These are phyloP conservation scores for Stegostoma tigrinum DNA, from an alignment of 2,113 vertebrate species.

Conservation along the genomic window DNA sequence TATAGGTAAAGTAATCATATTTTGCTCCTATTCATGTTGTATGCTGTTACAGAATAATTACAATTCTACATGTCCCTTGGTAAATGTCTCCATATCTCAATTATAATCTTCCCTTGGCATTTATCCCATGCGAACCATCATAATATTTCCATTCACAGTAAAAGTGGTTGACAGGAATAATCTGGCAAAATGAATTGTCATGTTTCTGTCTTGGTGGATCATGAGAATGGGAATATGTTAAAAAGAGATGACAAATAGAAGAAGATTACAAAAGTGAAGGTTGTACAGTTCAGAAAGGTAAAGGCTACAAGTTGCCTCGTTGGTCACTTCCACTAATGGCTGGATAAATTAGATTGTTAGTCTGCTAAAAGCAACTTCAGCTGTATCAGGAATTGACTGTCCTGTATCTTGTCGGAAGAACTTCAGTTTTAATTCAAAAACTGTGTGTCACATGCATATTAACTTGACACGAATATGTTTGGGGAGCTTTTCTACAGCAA, in stretches of 20 bases:
- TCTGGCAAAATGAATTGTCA: neutral
- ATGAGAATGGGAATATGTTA: neutral
- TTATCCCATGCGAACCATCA: neutral
- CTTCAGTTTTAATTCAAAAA: neutral
- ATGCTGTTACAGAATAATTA: neutral
- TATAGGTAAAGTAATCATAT: neutral
- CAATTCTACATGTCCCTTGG: neutral
- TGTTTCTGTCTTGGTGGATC: neutral
- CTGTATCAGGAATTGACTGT: neutral
- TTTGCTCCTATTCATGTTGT: neutral
- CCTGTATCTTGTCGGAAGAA: neutral
- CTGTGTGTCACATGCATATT: neutral
- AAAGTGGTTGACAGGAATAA: too few species aligned
- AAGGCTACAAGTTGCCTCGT: neutral
- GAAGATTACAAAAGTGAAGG: neutral
- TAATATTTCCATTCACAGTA: neutral
- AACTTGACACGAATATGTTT: neutral
- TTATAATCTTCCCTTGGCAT: neutral
- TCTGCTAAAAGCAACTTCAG: neutral
- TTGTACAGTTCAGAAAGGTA: neutral
- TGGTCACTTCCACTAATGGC: neutral
- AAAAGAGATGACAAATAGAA: neutral
- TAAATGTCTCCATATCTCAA: neutral
- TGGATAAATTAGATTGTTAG: neutral
- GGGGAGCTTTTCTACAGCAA: neutral